Evolutionary conservation across 2,888 invertebrate species (phyloP).

Genomic region (Parnassius smintheus): DNA sequence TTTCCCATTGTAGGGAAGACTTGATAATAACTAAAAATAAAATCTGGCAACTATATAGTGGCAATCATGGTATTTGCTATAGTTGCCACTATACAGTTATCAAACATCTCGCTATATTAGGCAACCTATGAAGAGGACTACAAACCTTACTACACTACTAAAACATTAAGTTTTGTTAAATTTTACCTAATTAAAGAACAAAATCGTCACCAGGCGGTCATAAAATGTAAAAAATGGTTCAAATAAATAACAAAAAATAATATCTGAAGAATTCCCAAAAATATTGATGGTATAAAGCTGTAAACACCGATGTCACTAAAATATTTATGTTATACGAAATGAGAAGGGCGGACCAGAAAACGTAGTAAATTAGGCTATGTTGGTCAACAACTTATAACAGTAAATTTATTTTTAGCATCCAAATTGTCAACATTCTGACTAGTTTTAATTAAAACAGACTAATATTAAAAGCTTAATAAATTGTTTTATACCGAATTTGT

Average conservation of each 20-base stretch:
- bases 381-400: slow-evolving; percentile 6
- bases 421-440: background rate
- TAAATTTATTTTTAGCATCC: slow-evolving; percentile 6
- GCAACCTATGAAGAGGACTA: too few species aligned
- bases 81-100: too few species aligned
- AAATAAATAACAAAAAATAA: background rate
- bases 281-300: background rate
- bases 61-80: too few species aligned
- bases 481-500: too few species aligned
- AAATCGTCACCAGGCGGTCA: background rate
- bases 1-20: too few species aligned
- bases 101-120: too few species aligned
- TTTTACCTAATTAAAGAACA: background rate
- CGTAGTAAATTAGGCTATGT: background rate
- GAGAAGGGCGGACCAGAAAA: background rate
- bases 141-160: too few species aligned
- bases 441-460: too few species aligned
- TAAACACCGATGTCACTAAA: background rate
- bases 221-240: background rate
- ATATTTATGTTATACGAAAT: slow-evolving; percentile 3
- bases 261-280: background rate
- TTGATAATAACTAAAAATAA: too few species aligned
- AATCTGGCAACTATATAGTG: too few species aligned
- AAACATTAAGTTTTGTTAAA: too few species aligned
- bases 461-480: too few species aligned